phyloP scores from a whole-genome alignment of 2,113 vertebrate genomes.

The Gorsachius goisagi region DNA sequence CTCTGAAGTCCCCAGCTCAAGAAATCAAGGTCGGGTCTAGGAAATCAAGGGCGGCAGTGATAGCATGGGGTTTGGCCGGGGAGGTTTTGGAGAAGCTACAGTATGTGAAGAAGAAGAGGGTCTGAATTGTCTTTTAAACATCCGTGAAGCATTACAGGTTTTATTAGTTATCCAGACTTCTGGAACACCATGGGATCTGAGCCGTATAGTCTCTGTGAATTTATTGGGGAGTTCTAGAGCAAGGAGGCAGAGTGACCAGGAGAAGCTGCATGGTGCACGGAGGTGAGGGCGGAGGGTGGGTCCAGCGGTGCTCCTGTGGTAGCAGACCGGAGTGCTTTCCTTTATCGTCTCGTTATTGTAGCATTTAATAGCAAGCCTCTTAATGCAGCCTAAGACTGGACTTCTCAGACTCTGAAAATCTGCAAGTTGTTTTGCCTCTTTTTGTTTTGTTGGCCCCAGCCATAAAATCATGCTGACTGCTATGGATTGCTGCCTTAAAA shows the following conservation, averaged over 20 bases:
- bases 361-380: background rate
- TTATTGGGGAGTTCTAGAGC: background rate
- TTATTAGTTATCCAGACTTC: background rate
- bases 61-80: background rate
- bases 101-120: background rate
- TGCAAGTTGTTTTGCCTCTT: background rate
- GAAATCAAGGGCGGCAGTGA: background rate
- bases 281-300: background rate
- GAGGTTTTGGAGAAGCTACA: background rate
- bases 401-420: background rate
- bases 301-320: background rate
- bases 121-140: background rate
- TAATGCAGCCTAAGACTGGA: background rate
- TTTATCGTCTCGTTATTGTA: background rate
- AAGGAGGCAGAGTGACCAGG: background rate
- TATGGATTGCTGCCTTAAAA: background rate
- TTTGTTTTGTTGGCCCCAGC: background rate
- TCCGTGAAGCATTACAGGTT: background rate
- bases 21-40: background rate
- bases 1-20: background rate
- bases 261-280: background rate
- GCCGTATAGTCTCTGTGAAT: rapidly evolving
- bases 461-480: background rate
- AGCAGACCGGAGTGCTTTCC: background rate
- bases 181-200: background rate